Percentiles rank a stretch among this genome's conserved stretches.
Conservation (phyloP, 2,888 invertebrate species). For the Chorisops tibialis region DNA sequence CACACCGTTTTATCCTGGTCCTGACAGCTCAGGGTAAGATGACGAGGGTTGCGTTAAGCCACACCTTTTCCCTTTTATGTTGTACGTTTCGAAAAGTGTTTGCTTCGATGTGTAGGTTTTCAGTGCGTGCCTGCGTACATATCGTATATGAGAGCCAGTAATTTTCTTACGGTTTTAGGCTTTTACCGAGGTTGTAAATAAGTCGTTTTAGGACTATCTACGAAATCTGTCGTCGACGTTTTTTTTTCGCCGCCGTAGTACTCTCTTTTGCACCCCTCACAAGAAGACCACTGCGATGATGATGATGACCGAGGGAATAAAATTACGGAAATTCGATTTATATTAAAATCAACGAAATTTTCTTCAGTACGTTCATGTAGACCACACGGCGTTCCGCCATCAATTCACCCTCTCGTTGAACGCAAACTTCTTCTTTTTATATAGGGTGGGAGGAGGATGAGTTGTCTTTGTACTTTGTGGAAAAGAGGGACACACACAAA, state of each 20-base stretch:
- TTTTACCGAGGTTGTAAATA: slow-evolving; percentile 30
- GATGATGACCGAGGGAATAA: slow-evolving; percentile 32
- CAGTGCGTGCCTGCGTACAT: slow-evolving; percentile 17
- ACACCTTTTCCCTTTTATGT: slow-evolving; percentile 30
- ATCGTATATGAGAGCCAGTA: slow-evolving; percentile 1
- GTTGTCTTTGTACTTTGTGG: neutral
- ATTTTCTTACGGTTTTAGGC: slow-evolving; percentile 20
- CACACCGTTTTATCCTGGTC: slow-evolving; percentile 27
- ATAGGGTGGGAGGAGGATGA: neutral
- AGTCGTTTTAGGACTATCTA: slow-evolving; percentile 31
- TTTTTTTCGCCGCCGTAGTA: neutral
- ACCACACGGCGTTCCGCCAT: slow-evolving; percentile 2
- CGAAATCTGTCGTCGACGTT: slow-evolving; percentile 15
- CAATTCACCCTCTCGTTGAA: slow-evolving; percentile 3
- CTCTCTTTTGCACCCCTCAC: neutral
- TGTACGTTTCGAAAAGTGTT: slow-evolving; percentile 12
- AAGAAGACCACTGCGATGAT: slow-evolving; percentile 17
- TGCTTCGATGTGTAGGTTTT: slow-evolving; percentile 25
- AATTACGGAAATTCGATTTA: slow-evolving; percentile 35
- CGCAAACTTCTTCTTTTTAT: slow-evolving; percentile 9
- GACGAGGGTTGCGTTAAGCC: slow-evolving; percentile 32
- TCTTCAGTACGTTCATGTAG: slow-evolving; percentile 4
- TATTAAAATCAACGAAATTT: slow-evolving; percentile 33
- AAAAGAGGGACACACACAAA: slow-evolving; percentile 25
- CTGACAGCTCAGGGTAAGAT: slow-evolving; percentile 28